phyloP scores from a whole-genome alignment of 1,140 invertebrate species.

The Drosophila insularis region DNA sequence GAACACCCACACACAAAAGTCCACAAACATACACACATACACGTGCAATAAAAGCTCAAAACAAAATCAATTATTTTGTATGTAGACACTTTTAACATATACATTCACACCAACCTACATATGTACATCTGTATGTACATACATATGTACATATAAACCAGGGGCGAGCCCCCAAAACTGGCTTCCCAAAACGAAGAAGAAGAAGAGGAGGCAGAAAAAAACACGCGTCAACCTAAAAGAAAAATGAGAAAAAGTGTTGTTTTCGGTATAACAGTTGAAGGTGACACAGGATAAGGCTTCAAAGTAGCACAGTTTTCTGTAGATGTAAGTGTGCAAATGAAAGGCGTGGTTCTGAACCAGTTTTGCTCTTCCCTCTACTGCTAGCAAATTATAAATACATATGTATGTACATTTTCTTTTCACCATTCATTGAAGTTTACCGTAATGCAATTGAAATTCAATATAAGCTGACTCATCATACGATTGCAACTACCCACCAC shows the following conservation, averaged over 20 bases:
- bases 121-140: not conserved
- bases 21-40: constrained; percentile 1
- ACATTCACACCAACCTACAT: constrained; percentile 20
- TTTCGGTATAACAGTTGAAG: constrained; percentile 49
- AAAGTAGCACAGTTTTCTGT: constrained; percentile 38
- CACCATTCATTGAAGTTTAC: constrained; percentile 24
- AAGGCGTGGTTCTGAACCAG: constrained; percentile 33
- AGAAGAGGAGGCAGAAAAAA: constrained; percentile 10
- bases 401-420: constrained; percentile 15
- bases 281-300: constrained; percentile 47
- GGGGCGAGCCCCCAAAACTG: constrained; percentile 79
- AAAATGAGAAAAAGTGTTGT: not conserved
- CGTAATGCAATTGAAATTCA: constrained; percentile 33
- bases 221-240: not conserved
- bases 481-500: constrained; percentile 16
- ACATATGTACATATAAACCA: not conserved
- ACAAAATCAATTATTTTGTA: constrained; percentile 70
- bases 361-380: not conserved
- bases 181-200: constrained; percentile 53
- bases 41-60: constrained; percentile 37
- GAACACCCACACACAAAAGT: constrained; percentile 4
- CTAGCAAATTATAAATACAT: not conserved
- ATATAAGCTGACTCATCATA: constrained; percentile 34
- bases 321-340: constrained; percentile 18
- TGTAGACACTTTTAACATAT: constrained; percentile 44